phyloP scores from a whole-genome alignment of 2,113 vertebrate genomes.

The Sturnira hondurensis region DNA sequence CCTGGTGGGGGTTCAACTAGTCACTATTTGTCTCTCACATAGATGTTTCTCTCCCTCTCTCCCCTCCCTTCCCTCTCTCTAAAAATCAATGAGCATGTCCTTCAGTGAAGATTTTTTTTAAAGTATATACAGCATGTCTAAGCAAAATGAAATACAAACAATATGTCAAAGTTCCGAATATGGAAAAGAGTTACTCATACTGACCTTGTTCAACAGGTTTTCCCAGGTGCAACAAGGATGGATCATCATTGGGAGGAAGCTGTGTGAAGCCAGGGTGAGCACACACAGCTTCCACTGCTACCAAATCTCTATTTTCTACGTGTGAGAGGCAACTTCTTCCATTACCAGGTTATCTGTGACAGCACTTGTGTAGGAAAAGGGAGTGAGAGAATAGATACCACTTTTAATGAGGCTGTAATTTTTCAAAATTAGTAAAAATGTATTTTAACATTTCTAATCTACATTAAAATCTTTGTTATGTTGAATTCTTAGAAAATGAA shows the following conservation, averaged over 20 bases:
- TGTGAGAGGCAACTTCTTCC: neutral
- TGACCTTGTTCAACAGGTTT: neutral
- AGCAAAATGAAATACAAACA: neutral
- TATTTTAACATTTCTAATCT: neutral
- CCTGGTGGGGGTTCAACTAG: too few species aligned
- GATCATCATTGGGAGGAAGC: neutral
- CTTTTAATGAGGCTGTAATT: neutral
- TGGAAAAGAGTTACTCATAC: neutral
- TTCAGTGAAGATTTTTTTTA: too few species aligned
- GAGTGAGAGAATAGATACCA: neutral
- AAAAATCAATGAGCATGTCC: too few species aligned
- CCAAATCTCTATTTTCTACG: neutral
- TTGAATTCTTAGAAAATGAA: slow-evolving; percentile 4
- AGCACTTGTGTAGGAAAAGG: neutral
- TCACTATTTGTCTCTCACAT: too few species aligned
- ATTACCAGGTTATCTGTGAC: neutral
- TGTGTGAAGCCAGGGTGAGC: neutral
- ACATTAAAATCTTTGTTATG: neutral
- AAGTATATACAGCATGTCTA: neutral
- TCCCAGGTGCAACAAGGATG: neutral
- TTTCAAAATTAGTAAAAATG: neutral
- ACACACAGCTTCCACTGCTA: neutral
- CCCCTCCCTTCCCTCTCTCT: too few species aligned
- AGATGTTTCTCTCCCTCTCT: too few species aligned
- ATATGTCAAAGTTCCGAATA: neutral